Evolutionary conservation across 2,113 vertebrate genomes (phyloP).

Genomic region (Chaetorhynchus papuensis): DNA sequence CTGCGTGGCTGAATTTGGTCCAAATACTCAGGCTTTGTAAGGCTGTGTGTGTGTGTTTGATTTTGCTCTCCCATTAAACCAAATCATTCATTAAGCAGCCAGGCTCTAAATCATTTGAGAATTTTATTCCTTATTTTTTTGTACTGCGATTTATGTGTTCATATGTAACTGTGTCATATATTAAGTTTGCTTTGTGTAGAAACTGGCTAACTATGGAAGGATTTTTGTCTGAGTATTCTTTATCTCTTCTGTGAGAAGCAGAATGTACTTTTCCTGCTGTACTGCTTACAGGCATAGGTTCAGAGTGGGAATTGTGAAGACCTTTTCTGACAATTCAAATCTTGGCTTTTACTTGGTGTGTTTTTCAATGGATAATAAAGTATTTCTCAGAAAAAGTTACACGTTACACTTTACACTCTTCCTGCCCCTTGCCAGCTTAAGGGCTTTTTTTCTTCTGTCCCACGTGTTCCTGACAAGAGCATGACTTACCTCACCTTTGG

Average conservation of each 20-base stretch:
- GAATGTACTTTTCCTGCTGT: neutral
- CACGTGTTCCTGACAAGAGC: neutral
- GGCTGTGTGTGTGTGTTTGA: neutral
- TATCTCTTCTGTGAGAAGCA: neutral
- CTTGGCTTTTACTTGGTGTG: neutral
- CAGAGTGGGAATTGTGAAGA: neutral
- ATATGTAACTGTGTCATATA: neutral
- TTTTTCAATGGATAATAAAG: neutral
- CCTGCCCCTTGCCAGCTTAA: neutral
- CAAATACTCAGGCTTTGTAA: neutral
- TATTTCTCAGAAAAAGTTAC: neutral
- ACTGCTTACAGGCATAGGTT: neutral
- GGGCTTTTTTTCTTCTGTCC: neutral
- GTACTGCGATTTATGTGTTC: neutral
- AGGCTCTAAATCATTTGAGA: neutral
- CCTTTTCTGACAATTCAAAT: neutral
- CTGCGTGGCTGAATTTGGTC: neutral
- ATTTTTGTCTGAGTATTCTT: neutral
- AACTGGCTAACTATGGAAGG: neutral
- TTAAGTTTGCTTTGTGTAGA: neutral
- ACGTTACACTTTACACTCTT: neutral
- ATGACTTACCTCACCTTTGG: neutral
- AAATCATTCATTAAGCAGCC: neutral
- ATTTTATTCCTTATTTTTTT: neutral
- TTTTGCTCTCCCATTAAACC: neutral